Percentiles rank a stretch among this genome's conserved stretches.
These are phyloP conservation scores for Rhorus exstirpatorius DNA, from an alignment of 2,888 invertebrate genomes.

Conservation along the genomic window DNA sequence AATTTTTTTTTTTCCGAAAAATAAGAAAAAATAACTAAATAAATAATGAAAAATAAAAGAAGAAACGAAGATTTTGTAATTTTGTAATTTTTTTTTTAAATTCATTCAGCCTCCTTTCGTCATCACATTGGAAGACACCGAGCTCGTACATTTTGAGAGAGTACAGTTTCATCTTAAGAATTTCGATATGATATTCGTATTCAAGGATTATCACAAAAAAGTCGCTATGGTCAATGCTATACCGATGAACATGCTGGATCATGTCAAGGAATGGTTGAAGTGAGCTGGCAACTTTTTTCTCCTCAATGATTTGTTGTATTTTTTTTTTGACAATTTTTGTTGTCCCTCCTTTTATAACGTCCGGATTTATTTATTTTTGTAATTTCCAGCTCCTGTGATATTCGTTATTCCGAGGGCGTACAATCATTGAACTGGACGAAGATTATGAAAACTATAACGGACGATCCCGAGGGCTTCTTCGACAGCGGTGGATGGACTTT, in stretches of 20 bases:
- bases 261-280: conserved; percentile 99
- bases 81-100: conserved; percentile 14
- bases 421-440: conserved; percentile 99
- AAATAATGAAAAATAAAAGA: background rate
- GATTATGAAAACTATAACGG: conserved; percentile 99
- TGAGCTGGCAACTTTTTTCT: conserved; percentile 86
- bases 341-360: background rate
- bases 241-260: conserved; percentile 99
- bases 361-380: background rate
- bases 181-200: conserved; percentile 99
- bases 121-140: conserved; percentile 98
- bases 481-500: conserved; percentile 99
- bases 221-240: conserved; percentile 99
- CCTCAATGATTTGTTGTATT: background rate
- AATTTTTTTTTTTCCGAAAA: too few relatives aligned
- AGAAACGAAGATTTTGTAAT: background rate
- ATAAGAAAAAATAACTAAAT: conserved; percentile 4
- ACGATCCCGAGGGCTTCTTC: conserved; percentile 99
- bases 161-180: conserved; percentile 99
- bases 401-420: conserved; percentile 98
- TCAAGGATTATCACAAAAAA: conserved; percentile 98
- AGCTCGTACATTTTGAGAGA: conserved; percentile 99
- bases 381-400: conserved; percentile 94
- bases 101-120: conserved; percentile 96
- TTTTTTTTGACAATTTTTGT: conserved; percentile 3